These are phyloP conservation scores for Xestobium rufovillosum DNA, from an alignment of 2,888 invertebrate genomes.

Conservation along the genomic window DNA sequence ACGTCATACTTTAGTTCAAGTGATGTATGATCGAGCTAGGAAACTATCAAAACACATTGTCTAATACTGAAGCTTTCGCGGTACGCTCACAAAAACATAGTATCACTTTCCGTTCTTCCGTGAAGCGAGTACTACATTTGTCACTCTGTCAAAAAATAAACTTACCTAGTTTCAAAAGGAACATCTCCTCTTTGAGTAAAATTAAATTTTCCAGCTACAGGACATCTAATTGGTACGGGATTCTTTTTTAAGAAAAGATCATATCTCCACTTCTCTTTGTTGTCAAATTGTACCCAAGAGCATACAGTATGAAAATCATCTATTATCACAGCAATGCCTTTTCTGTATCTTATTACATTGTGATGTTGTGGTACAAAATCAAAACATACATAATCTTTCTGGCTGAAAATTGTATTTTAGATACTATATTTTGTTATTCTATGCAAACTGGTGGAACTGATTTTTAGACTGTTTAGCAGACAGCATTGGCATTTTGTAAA, in stretches of 20 bases:
- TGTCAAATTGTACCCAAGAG: constrained; percentile 88
- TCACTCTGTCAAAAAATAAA: no score
- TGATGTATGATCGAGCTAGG: no score
- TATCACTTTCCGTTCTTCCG: no score
- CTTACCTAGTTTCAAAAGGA: constrained; percentile 67
- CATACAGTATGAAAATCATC: constrained; percentile 89
- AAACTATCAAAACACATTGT: not conserved
- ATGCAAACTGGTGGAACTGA: constrained; percentile 2
- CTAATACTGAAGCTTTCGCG: constrained; percentile 2
- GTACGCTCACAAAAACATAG: no score
- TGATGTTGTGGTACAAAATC: constrained; percentile 95
- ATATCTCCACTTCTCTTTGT: constrained; percentile 79
- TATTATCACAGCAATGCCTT: constrained; percentile 80
- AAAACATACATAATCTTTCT: constrained; percentile 96
- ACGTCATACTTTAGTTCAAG: no score
- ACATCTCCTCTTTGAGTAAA: constrained; percentile 90
- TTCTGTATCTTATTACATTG: constrained; percentile 86
- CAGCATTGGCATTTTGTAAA: no score
- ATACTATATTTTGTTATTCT: constrained; percentile 16
- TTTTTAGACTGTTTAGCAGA: no score
- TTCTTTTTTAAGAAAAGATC: constrained; percentile 78
- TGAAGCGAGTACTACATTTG: no score
- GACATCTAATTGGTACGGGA: constrained; percentile 88
- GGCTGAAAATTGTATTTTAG: no score
- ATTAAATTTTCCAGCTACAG: constrained; percentile 93